Evolutionary conservation across 2,113 vertebrate genomes (phyloP).

Genomic region (Montifringilla adamsi): DNA sequence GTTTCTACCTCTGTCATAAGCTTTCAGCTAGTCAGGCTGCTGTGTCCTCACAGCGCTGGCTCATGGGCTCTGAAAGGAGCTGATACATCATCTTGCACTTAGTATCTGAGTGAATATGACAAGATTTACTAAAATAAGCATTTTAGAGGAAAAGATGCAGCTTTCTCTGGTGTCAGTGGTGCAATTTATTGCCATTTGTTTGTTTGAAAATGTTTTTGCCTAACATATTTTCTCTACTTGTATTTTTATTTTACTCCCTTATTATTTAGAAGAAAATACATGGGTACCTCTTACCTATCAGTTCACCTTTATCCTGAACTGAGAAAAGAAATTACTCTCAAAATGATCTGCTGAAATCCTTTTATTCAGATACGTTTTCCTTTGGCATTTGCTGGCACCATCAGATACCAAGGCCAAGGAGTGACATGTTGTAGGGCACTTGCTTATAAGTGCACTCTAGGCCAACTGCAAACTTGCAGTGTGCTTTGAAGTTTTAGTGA

Average conservation of each 20-base stretch:
- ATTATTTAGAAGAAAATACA: background rate
- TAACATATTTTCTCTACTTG: background rate
- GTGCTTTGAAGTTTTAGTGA: background rate
- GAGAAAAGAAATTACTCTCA: background rate
- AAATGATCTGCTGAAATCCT: background rate
- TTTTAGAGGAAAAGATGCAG: background rate
- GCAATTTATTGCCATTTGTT: background rate
- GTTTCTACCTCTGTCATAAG: background rate
- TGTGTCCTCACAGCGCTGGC: background rate
- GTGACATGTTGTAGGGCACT: background rate
- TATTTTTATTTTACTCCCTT: background rate
- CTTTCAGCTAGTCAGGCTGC: background rate
- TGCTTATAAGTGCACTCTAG: background rate
- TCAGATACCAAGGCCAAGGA: background rate
- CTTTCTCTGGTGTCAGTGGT: background rate
- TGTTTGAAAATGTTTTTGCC: background rate
- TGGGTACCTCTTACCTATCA: background rate
- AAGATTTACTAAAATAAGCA: background rate
- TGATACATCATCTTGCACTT: background rate
- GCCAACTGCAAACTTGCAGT: background rate
- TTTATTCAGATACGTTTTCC: background rate
- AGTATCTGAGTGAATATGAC: background rate
- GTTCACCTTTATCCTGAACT: background rate
- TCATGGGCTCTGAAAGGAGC: background rate
- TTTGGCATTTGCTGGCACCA: background rate